These are phyloP conservation scores for Sturnira hondurensis DNA, from an alignment of 2,113 vertebrate species.

Conservation along the genomic window DNA sequence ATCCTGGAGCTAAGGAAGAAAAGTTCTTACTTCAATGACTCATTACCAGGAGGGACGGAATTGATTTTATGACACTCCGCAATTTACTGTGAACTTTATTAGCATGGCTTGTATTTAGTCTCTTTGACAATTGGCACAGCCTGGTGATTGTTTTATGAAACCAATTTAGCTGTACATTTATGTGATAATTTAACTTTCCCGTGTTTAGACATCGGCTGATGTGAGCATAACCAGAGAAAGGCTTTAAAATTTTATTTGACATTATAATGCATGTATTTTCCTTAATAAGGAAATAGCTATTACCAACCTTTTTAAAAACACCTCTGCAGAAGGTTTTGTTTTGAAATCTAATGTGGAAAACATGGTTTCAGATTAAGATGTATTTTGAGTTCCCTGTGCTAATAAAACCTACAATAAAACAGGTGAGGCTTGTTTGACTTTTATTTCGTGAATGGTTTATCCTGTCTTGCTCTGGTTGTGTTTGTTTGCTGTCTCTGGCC, in stretches of 20 bases:
- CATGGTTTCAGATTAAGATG: not conserved
- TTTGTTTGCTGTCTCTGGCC: slow-evolving; percentile 8
- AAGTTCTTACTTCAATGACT: not conserved
- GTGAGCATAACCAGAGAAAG: not conserved
- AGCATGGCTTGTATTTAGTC: not conserved
- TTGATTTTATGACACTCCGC: slow-evolving; percentile 12
- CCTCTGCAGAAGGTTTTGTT: not conserved
- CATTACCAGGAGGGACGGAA: not conserved
- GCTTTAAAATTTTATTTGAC: not conserved
- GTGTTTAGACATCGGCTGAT: not conserved
- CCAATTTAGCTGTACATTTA: not conserved
- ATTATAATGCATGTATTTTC: not conserved
- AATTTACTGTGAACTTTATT: not conserved
- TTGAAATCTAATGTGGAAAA: not conserved
- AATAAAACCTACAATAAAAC: slow-evolving; percentile 35
- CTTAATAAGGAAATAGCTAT: not conserved
- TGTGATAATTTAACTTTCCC: slow-evolving; percentile 29
- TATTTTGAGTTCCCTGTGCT: slow-evolving; percentile 4
- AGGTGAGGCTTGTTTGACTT: slow-evolving; percentile 40
- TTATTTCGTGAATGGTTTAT: not conserved
- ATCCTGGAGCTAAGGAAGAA: not conserved
- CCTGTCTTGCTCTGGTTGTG: not conserved
- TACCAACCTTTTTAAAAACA: not conserved
- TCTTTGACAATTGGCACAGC: slow-evolving; percentile 7
- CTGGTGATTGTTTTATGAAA: not conserved